Percentiles rank a stretch among this genome's conserved stretches.
phyloP scores from a whole-genome alignment of 2,888 invertebrate species.

The Troilus luridus region DNA sequence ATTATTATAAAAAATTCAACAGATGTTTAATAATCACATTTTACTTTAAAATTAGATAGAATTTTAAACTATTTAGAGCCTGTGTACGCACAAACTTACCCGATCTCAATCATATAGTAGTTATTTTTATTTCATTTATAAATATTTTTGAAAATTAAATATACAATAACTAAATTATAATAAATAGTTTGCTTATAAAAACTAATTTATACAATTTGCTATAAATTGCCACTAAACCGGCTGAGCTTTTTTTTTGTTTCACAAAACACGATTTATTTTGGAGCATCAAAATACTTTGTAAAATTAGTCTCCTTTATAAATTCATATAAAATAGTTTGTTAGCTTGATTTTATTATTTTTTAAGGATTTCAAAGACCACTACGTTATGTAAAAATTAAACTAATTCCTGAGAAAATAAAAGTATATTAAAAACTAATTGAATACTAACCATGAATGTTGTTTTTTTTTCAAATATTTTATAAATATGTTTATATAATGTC shows the following conservation, averaged over 20 bases:
- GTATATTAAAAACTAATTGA: constrained; percentile 34
- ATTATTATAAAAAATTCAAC: too few species aligned
- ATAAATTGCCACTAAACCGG: constrained; percentile 51
- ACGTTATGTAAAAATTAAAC: constrained; percentile 41
- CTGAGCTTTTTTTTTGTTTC: constrained; percentile 54
- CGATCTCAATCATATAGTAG: background rate
- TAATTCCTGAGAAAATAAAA: constrained; percentile 51
- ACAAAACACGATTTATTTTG: constrained; percentile 21
- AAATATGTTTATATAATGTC: constrained; percentile 1
- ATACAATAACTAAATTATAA: constrained; percentile 48
- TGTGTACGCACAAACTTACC: too few species aligned
- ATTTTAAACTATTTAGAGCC: too few species aligned
- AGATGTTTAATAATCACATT: too few species aligned
- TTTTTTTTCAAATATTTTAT: background rate
- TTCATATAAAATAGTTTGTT: constrained; percentile 37
- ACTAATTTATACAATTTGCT: constrained; percentile 45
- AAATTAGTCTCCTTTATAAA: constrained; percentile 44
- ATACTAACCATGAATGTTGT: constrained; percentile 42
- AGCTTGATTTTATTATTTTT: background rate
- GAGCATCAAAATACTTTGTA: constrained; percentile 51
- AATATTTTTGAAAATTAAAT: constrained; percentile 43
- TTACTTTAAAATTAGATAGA: too few species aligned
- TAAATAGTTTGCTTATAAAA: constrained; percentile 47
- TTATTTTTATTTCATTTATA: background rate
- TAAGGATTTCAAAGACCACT: constrained; percentile 14